Evolutionary conservation across 2,113 vertebrate genomes (phyloP).

Genomic region (Dendrocopos noguchii): DNA sequence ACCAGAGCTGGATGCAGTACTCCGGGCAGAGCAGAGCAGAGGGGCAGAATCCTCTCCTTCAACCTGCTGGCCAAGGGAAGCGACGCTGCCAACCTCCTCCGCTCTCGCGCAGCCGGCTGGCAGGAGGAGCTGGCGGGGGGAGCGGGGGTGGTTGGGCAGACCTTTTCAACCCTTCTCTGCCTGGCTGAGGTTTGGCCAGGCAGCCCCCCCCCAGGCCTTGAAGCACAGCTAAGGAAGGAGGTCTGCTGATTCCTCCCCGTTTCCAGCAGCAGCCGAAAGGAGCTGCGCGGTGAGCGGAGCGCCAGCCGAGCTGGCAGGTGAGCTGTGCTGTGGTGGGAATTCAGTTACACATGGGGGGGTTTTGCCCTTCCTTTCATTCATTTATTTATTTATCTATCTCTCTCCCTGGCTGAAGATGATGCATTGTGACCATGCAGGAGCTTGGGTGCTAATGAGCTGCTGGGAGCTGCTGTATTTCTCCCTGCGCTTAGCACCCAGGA

Average conservation of each 20-base stretch:
- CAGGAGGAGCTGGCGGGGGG: rapidly evolving
- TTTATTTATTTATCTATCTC: no score
- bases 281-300: not conserved
- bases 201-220: not conserved
- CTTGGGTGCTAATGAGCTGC: constrained; percentile 64
- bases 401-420: not conserved
- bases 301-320: constrained; percentile 29
- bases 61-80: no score
- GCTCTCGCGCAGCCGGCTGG: no score
- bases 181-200: not conserved
- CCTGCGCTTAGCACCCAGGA: constrained; percentile 44
- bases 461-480: constrained; percentile 52
- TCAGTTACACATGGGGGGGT: constrained; percentile 47
- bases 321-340: constrained; percentile 65
- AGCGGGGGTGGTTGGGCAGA: not conserved
- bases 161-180: not conserved
- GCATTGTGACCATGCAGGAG: constrained; percentile 55
- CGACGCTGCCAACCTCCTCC: no score
- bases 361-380: not conserved
- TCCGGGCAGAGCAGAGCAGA: no score
- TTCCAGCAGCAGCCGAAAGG: constrained; percentile 22
- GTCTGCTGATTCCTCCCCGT: constrained; percentile 54
- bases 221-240: not conserved
- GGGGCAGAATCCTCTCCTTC: no score
- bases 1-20: no score